Conservation (phyloP, 2,797 vertebrate species). For the Helarctos malayanus region DNA sequence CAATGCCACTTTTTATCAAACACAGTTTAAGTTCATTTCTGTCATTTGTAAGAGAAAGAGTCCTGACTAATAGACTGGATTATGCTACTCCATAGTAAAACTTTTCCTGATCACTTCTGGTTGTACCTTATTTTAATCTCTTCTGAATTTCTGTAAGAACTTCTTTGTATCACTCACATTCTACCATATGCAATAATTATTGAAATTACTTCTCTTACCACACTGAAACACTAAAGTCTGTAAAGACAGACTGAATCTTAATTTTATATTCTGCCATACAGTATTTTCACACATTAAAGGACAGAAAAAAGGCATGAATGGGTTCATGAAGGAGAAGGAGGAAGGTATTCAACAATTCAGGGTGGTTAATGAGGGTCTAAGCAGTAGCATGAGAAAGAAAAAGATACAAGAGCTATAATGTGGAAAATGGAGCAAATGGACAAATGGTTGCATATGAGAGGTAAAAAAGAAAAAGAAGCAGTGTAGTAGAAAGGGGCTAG, state of each 20-base stretch:
- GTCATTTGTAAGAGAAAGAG: neutral
- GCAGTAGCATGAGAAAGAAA: neutral
- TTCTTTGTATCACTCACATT: neutral
- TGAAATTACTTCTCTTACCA: neutral
- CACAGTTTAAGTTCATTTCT: slow-evolving; percentile 19
- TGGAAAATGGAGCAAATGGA: neutral
- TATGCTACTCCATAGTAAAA: neutral
- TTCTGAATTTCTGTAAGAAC: neutral
- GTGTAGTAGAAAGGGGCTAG: neutral
- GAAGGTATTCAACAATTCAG: neutral
- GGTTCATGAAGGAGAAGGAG: neutral
- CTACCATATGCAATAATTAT: neutral
- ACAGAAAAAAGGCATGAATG: neutral
- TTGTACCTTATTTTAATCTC: neutral
- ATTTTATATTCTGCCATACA: neutral
- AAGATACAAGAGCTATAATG: neutral
- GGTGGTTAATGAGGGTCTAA: neutral
- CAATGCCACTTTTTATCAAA: neutral
- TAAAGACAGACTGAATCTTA: neutral
- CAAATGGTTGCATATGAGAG: neutral
- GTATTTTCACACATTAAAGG: neutral
- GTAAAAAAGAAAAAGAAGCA: neutral
- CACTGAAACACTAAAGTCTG: neutral
- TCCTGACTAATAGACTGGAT: neutral
- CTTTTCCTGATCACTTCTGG: neutral